Conservation (phyloP, 1,140 invertebrate genomes). For the Brachystomella parvula region DNA sequence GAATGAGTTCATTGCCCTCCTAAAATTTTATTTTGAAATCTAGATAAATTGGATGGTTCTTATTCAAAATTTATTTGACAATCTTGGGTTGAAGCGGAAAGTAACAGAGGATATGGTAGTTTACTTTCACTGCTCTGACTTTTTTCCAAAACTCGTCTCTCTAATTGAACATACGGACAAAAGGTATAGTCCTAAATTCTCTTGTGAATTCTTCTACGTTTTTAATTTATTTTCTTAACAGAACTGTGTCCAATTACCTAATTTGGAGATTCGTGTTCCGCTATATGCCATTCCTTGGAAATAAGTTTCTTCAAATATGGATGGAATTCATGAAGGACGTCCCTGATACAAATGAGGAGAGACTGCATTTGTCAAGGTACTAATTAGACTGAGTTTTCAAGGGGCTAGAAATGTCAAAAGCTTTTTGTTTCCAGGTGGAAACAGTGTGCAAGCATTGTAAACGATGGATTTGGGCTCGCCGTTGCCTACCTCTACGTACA, state of each 20-base stretch:
- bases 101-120: conserved; percentile 42
- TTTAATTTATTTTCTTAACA: conserved; percentile 25
- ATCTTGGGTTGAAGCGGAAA: conserved; percentile 38
- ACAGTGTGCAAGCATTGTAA: conserved; percentile 51
- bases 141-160: conserved; percentile 44
- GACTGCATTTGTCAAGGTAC: conserved; percentile 41
- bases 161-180: conserved; percentile 43
- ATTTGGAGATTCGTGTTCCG: conserved; percentile 51
- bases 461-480: conserved; percentile 51
- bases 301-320: conserved; percentile 46
- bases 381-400: conserved; percentile 5
- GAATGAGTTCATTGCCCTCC: background rate
- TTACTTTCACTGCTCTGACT: conserved; percentile 48
- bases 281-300: conserved; percentile 48
- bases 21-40: conserved; percentile 18
- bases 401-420: background rate
- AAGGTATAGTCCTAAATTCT: conserved; percentile 37
- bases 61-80: conserved; percentile 43
- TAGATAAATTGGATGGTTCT: conserved; percentile 47
- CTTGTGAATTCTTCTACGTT: background rate
- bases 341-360: conserved; percentile 42
- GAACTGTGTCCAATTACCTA: conserved; percentile 50
- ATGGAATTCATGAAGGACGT: conserved; percentile 43
- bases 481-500: conserved; percentile 50
- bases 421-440: conserved; percentile 46